phyloP scores from a whole-genome alignment of 2,113 vertebrate species.

The Lepidothrix coronata region DNA sequence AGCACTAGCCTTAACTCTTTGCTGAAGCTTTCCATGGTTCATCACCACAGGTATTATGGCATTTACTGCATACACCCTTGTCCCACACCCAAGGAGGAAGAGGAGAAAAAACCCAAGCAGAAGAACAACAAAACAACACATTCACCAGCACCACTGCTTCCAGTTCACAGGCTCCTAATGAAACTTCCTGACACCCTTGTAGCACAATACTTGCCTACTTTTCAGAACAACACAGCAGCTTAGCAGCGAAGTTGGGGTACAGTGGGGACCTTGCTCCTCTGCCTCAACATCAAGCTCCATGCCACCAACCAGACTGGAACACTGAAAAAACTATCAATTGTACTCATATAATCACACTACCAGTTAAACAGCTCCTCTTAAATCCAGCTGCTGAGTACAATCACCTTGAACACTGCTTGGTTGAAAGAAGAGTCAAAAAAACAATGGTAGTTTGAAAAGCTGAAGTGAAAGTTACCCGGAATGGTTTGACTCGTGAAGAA shows the following conservation, averaged over 20 bases:
- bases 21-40: not conserved
- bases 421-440: not conserved
- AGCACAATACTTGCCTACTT: not conserved
- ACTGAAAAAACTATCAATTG: not conserved
- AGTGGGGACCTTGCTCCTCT: not conserved
- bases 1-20: not conserved
- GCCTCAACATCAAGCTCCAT: fast-evolving
- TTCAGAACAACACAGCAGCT: not conserved
- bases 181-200: not conserved
- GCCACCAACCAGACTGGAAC: fast-evolving
- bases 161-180: not conserved
- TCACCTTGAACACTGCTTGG: not conserved
- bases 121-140: not conserved
- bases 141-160: not conserved
- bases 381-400: not conserved
- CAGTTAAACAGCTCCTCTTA: constrained; percentile 5
- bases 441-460: not conserved
- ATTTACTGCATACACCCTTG: not conserved
- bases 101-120: not conserved
- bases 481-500: not conserved
- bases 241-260: not conserved
- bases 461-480: not conserved
- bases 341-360: not conserved
- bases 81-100: not conserved
- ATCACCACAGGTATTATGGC: not conserved